Conservation (phyloP, 2,797 vertebrate genomes). For the Pangasius larnaudii region DNA sequence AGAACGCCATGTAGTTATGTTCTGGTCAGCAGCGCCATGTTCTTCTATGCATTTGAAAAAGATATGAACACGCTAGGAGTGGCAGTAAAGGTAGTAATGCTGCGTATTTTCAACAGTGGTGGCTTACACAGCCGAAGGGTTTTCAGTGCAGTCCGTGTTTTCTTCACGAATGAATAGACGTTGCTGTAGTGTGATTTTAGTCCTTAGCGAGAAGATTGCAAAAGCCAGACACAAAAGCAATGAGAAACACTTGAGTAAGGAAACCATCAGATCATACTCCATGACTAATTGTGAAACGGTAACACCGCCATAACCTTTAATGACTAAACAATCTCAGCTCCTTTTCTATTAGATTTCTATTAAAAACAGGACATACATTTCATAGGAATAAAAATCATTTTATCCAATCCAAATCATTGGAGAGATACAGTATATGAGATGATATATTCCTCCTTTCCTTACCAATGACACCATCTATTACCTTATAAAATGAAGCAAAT, state of each 20-base stretch:
- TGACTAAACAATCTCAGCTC: not conserved
- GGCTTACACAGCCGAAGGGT: not conserved
- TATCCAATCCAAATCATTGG: not conserved
- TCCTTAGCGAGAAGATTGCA: not conserved
- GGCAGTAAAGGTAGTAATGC: not conserved
- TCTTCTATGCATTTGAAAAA: not conserved
- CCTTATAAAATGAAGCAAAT: constrained; percentile 20
- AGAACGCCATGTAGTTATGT: not conserved
- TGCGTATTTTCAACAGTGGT: not conserved
- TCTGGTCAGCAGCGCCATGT: not conserved
- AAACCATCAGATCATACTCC: not conserved
- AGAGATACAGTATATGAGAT: not conserved
- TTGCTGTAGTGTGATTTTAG: not conserved
- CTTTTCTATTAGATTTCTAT: not conserved
- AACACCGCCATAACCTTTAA: not conserved
- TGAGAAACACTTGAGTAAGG: not conserved
- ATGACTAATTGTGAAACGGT: not conserved
- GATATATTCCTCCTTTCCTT: not conserved
- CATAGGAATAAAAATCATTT: not conserved
- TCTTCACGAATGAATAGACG: not conserved
- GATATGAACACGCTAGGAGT: not conserved
- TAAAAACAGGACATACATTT: not conserved
- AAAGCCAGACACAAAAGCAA: not conserved
- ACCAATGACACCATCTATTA: constrained; percentile 29
- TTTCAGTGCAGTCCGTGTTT: not conserved